Evolutionary conservation across 1,140 invertebrate genomes (phyloP).

Genomic region (Telenomus remus): DNA sequence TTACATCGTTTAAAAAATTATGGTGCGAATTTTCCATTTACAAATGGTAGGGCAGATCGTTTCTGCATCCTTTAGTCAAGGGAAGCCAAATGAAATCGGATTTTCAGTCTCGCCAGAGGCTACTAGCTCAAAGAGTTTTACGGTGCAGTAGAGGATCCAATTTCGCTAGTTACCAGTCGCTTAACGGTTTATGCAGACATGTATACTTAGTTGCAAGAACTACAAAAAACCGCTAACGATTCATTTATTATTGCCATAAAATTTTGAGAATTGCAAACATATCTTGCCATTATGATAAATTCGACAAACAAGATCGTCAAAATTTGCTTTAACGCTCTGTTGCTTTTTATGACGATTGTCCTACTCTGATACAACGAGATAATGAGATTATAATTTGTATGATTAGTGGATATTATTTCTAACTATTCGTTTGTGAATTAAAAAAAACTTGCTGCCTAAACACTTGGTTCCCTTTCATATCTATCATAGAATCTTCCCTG

Average conservation of each 20-base stretch:
- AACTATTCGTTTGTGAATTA: neutral
- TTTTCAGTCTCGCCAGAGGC: conserved; percentile 58
- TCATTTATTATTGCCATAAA: conserved; percentile 31
- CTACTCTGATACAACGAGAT: neutral
- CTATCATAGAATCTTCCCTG: neutral
- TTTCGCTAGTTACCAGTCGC: conserved; percentile 59
- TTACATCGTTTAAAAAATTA: conserved; percentile 41
- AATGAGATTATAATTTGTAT: neutral
- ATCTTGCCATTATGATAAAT: too few relatives aligned
- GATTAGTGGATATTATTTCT: neutral
- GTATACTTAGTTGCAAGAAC: conserved; percentile 44
- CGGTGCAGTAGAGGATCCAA: conserved; percentile 58
- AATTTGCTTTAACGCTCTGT: too few relatives aligned
- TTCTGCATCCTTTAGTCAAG: conserved; percentile 56
- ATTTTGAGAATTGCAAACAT: neutral
- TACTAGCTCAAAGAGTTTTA: conserved; percentile 59
- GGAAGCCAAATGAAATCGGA: conserved; percentile 58
- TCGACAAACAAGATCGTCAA: too few relatives aligned
- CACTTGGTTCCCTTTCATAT: neutral
- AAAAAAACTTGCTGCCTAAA: neutral
- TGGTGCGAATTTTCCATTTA: conserved; percentile 42
- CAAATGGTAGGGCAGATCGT: conserved; percentile 51
- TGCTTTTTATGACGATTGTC: too few relatives aligned
- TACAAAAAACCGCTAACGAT: conserved; percentile 20
- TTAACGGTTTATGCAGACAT: conserved; percentile 57